A percentile compares a stretch with the other conserved stretches of the same genome.
phyloP scores from a whole-genome alignment of 2,888 invertebrate species.

The Leucophenga maculata region DNA sequence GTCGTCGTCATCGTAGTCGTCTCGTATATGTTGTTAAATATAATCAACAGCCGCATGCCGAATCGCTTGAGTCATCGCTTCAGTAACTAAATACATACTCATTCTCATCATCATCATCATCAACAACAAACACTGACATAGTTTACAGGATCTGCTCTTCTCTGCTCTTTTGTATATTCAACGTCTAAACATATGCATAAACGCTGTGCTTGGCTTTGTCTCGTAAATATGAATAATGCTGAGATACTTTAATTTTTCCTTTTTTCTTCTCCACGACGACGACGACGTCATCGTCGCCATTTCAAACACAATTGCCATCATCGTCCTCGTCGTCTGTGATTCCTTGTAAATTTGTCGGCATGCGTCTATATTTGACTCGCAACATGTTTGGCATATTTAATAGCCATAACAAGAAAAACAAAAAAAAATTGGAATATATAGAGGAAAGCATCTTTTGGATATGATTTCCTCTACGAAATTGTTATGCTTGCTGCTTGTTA shows the following conservation, averaged over 20 bases:
- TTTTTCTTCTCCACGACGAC: background rate
- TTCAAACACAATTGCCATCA: background rate
- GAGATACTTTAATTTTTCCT: background rate
- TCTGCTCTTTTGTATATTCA: background rate
- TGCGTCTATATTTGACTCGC: background rate
- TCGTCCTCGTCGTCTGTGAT: background rate
- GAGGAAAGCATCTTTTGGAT: too few species aligned
- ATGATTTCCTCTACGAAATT: background rate
- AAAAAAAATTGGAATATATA: too few species aligned
- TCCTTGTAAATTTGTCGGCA: background rate
- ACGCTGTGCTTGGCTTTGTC: too few species aligned
- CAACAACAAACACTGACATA: background rate
- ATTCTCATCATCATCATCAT: conserved; percentile 21
- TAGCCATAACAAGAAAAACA: conserved; percentile 1
- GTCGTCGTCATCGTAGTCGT: background rate
- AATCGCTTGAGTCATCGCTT: too few species aligned
- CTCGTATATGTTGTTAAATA: background rate
- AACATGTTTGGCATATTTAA: conserved; percentile 21
- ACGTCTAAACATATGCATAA: background rate
- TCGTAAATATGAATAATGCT: conserved; percentile 6
- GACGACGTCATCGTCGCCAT: background rate
- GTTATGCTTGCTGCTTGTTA: background rate
- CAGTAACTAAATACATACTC: conserved; percentile 20
- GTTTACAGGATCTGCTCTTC: background rate
- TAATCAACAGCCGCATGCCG: too few species aligned